Evolutionary conservation across 1,140 invertebrate genomes (phyloP).

Genomic region (Drosophila nigrodunni): DNA sequence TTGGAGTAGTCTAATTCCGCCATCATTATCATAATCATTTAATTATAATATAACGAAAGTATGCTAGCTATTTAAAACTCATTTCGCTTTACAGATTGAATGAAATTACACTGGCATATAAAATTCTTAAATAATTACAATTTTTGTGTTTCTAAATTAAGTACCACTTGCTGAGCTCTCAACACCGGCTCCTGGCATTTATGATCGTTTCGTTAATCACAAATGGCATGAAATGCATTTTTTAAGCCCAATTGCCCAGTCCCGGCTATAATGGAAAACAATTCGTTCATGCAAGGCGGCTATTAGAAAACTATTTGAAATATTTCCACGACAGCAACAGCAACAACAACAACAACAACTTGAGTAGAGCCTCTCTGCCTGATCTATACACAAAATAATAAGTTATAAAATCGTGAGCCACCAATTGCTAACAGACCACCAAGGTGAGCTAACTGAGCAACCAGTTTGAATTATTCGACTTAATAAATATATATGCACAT

Average conservation of each 20-base stretch:
- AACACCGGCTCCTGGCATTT: constrained; percentile 35
- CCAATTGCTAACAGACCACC: constrained; percentile 68
- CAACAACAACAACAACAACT: constrained; percentile 23
- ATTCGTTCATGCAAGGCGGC: constrained; percentile 63
- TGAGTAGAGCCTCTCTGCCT: constrained; percentile 20
- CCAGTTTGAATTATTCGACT: constrained; percentile 59
- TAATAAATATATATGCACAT: neutral
- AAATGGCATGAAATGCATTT: constrained; percentile 60
- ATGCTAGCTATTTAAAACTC: neutral
- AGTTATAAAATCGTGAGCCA: constrained; percentile 73
- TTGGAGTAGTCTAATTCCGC: neutral
- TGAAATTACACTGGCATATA: constrained; percentile 7
- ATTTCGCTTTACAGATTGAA: neutral
- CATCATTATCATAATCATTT: neutral
- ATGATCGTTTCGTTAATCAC: constrained; percentile 55
- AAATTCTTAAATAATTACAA: constrained; percentile 40
- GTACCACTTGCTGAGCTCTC: constrained; percentile 15
- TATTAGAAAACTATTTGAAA: constrained; percentile 82
- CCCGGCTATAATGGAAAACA: constrained; percentile 48
- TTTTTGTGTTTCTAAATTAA: constrained; percentile 18
- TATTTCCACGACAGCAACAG: constrained; percentile 56
- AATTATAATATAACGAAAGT: neutral
- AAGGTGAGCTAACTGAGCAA: constrained; percentile 55
- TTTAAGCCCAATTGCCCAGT: constrained; percentile 29
- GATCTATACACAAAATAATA: constrained; percentile 43